Conservation (phyloP, 2,113 vertebrate genomes). For the Nerophis lumbriciformis region DNA sequence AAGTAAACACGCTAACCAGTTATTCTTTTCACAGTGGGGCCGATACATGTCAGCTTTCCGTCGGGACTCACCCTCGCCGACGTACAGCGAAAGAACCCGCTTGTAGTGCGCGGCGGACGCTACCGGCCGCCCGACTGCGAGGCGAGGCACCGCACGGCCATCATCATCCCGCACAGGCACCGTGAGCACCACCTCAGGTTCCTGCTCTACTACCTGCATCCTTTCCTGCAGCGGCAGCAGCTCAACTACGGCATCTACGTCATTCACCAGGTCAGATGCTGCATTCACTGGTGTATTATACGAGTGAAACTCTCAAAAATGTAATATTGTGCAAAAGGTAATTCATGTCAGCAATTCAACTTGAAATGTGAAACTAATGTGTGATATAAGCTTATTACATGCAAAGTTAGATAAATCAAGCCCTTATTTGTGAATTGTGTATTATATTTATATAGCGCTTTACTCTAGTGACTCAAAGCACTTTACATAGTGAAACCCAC, state of each 20-base stretch:
- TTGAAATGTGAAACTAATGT: too few species aligned
- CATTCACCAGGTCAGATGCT: constrained; percentile 74
- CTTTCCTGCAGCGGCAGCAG: constrained; percentile 78
- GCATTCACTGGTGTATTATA: too few species aligned
- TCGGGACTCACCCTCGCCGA: constrained; percentile 64
- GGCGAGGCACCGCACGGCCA: constrained; percentile 67
- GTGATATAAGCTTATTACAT: too few species aligned
- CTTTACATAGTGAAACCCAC: too few species aligned
- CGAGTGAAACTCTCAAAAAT: too few species aligned
- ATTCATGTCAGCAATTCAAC: too few species aligned
- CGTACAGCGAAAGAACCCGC: constrained; percentile 68
- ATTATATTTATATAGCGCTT: too few species aligned
- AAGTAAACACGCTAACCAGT: neutral
- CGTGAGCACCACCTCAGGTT: constrained; percentile 73
- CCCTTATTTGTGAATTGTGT: too few species aligned
- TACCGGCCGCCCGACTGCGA: constrained; percentile 75
- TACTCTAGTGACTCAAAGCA: too few species aligned
- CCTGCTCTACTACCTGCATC: constrained; percentile 77
- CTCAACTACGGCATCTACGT: constrained; percentile 76
- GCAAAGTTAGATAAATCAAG: too few species aligned
- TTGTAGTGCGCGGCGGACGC: constrained; percentile 71
- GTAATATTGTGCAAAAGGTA: too few species aligned
- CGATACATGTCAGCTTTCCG: constrained; percentile 73
- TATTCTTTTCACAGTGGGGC: constrained; percentile 61
- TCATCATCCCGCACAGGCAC: constrained; percentile 76